Evolutionary conservation across 2,797 vertebrate species (phyloP).

Genomic region (Periparus ater): DNA sequence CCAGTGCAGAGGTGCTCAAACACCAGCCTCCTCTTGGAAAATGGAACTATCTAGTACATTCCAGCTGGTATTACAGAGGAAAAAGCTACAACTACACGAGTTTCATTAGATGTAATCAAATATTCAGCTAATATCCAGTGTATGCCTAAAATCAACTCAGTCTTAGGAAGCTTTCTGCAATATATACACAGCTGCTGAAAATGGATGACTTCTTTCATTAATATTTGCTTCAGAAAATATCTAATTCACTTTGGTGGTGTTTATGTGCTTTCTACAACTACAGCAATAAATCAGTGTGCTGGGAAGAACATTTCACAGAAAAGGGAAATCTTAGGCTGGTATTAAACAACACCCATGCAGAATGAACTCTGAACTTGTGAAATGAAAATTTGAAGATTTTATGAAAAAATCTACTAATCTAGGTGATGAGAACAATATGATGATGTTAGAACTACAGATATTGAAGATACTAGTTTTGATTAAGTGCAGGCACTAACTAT

Average conservation of each 20-base stretch:
- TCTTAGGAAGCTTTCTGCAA: background rate
- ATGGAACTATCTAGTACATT: background rate
- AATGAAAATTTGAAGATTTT: conserved; percentile 11
- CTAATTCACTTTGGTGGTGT: conserved; percentile 40
- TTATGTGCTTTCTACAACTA: conserved; percentile 20
- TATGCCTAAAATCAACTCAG: background rate
- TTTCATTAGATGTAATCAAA: conserved; percentile 29
- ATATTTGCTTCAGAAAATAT: conserved; percentile 47
- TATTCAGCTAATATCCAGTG: conserved; percentile 21
- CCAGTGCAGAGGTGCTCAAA: background rate
- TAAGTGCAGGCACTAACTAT: background rate
- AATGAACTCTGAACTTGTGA: conserved; percentile 4
- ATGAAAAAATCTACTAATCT: background rate
- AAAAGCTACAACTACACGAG: background rate
- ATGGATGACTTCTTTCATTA: conserved; percentile 44
- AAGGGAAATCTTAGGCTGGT: background rate
- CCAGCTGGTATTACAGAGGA: background rate
- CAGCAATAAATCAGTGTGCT: background rate
- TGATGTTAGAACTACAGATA: background rate
- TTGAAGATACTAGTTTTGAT: background rate
- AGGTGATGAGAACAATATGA: background rate
- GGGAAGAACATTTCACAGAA: conserved; percentile 6
- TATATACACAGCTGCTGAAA: conserved; percentile 8
- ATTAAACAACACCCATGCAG: background rate
- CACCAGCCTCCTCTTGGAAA: background rate